Conservation (phyloP, 2,797 vertebrate genomes). For the Australoheros facetus region DNA sequence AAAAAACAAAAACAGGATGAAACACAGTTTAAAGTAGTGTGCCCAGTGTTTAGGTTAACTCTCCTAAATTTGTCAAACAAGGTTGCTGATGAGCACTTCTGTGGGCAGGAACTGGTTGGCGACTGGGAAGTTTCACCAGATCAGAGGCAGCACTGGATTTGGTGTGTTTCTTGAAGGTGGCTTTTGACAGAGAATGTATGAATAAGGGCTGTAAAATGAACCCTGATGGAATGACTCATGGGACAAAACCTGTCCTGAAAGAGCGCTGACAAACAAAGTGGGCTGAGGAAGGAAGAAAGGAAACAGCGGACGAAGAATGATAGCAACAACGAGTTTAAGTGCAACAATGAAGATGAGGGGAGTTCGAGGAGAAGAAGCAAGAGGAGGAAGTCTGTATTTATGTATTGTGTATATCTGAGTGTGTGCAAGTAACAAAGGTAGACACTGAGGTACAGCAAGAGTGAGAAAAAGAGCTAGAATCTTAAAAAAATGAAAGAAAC, state of each 20-base stretch:
- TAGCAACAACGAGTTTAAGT: constrained; percentile 62
- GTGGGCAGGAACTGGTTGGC: neutral
- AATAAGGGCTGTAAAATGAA: constrained; percentile 63
- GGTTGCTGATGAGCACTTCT: neutral
- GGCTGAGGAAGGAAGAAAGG: constrained; percentile 70
- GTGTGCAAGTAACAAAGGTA: constrained; percentile 17
- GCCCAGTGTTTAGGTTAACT: constrained; percentile 38
- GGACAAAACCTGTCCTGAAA: constrained; percentile 68
- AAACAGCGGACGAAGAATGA: constrained; percentile 66
- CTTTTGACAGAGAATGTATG: constrained; percentile 29
- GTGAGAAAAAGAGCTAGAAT: constrained; percentile 19
- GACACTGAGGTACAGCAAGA: constrained; percentile 19
- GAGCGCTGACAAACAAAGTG: constrained; percentile 68
- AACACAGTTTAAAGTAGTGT: constrained; percentile 70
- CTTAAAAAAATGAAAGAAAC: constrained; percentile 27
- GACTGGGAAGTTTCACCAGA: constrained; percentile 6
- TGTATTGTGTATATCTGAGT: constrained; percentile 1
- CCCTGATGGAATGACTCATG: constrained; percentile 65
- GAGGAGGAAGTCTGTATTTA: constrained; percentile 54
- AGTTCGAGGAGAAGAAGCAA: constrained; percentile 1
- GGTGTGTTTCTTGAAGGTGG: constrained; percentile 16
- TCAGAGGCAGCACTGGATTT: neutral
- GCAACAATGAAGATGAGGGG: constrained; percentile 34
- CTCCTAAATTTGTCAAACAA: constrained; percentile 15
- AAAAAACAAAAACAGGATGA: constrained; percentile 83